phyloP scores from a whole-genome alignment of 2,888 invertebrate species.

The Poecilobothrus nobilitatus region DNA sequence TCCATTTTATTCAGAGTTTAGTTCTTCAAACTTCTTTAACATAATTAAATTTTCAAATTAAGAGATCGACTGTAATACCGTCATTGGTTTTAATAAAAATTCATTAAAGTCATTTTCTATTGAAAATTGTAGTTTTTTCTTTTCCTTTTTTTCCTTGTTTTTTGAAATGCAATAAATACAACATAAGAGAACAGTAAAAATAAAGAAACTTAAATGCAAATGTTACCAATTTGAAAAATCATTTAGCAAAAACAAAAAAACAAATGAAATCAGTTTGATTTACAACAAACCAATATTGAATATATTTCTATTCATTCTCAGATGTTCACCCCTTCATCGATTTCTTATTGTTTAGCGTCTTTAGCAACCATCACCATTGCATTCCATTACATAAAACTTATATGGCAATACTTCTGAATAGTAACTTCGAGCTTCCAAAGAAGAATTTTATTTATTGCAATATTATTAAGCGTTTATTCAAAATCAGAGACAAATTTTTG shows the following conservation, averaged over 20 bases:
- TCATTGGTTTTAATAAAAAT: neutral
- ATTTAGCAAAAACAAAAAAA: neutral
- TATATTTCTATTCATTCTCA: too few relatives aligned
- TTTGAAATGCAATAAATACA: too few relatives aligned
- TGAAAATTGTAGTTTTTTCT: neutral
- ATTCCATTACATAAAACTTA: too few relatives aligned
- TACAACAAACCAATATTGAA: too few relatives aligned
- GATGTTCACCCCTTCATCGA: too few relatives aligned
- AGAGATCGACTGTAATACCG: neutral
- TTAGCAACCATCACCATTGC: too few relatives aligned
- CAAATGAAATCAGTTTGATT: too few relatives aligned
- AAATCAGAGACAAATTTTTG: neutral
- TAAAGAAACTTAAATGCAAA: slow-evolving; percentile 2
- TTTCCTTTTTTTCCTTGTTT: neutral
- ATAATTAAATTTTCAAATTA: slow-evolving; percentile 6
- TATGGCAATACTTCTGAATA: too few relatives aligned
- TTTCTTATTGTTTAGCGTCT: too few relatives aligned
- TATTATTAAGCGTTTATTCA: too few relatives aligned
- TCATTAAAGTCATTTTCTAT: slow-evolving; percentile 2
- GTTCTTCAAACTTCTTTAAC: neutral
- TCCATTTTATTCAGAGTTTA: neutral
- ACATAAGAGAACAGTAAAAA: neutral
- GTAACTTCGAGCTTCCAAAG: too few relatives aligned
- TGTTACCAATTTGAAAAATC: slow-evolving; percentile 2
- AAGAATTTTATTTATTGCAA: too few relatives aligned